Evolutionary conservation across 64 coral and sea anemone genomes (phyloP).

Genomic region (Porites australiensis): DNA sequence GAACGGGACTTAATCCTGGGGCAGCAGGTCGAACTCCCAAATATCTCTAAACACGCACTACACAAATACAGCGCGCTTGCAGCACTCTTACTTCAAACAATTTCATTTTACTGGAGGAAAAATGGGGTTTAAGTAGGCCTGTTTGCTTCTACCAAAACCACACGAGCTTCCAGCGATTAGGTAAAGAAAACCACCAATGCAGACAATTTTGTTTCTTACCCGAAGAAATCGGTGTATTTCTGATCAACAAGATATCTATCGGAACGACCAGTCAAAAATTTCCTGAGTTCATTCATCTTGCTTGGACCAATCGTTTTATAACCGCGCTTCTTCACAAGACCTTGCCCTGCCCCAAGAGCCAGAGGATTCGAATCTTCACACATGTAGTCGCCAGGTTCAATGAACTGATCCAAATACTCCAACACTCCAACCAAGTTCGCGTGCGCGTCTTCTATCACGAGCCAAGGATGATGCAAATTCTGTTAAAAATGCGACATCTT

Average conservation of each 20-base stretch:
- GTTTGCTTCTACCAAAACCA: too few species aligned
- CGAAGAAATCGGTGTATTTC: slow-evolving; percentile 68
- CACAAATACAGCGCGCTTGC: too few species aligned
- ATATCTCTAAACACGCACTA: too few species aligned
- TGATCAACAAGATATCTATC: slow-evolving; percentile 62
- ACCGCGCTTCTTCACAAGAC: slow-evolving; percentile 23
- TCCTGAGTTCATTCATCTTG: neutral
- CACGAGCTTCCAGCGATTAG: too few species aligned
- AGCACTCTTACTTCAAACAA: too few species aligned
- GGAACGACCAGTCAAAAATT: slow-evolving; percentile 47
- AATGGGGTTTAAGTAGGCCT: too few species aligned
- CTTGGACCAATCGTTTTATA: slow-evolving; percentile 15
- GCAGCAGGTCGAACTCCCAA: too few species aligned
- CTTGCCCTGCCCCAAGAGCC: neutral
- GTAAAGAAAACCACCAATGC: too few species aligned
- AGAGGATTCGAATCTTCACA: slow-evolving; percentile 57
- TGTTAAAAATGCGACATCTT: neutral
- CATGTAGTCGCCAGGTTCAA: slow-evolving; percentile 52
- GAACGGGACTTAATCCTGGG: too few species aligned
- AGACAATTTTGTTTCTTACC: slow-evolving; percentile 16
- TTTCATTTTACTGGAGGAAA: too few species aligned
- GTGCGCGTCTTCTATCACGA: slow-evolving; percentile 55
- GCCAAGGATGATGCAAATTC: slow-evolving; percentile 68
- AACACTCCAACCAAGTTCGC: slow-evolving; percentile 47
- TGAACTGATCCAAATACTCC: slow-evolving; percentile 52